Conservation (phyloP, 1,140 invertebrate genomes). For the Gonatopus flavifemur region DNA sequence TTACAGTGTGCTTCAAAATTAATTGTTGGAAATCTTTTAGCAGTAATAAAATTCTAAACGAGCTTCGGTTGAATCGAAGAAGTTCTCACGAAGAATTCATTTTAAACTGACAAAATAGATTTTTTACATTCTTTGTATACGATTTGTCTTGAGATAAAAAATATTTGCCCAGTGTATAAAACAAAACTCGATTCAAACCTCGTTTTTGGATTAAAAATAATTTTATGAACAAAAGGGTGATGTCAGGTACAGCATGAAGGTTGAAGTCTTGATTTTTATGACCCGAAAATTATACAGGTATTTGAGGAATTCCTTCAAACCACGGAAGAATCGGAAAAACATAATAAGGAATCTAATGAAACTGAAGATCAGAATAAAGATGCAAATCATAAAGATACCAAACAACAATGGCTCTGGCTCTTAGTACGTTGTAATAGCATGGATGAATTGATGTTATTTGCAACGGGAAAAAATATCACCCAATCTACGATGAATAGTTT, state of each 20-base stretch:
- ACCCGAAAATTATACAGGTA: constrained; percentile 34
- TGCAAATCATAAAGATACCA: constrained; percentile 20
- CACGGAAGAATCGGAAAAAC: constrained; percentile 13
- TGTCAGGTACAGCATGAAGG: constrained; percentile 5
- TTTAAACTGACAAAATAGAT: no score
- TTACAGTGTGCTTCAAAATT: no score
- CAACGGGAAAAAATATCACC: constrained; percentile 49
- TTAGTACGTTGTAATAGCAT: constrained; percentile 50
- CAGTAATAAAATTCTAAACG: no score
- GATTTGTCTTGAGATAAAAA: no score
- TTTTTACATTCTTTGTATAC: no score
- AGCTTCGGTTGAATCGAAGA: no score
- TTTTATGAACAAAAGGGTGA: not conserved
- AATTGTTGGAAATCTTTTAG: no score
- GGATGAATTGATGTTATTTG: constrained; percentile 52
- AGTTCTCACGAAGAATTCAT: no score
- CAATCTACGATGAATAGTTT: constrained; percentile 43
- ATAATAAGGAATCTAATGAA: constrained; percentile 6
- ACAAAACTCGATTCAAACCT: no score
- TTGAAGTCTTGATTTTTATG: constrained; percentile 7
- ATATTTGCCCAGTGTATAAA: no score
- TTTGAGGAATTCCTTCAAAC: constrained; percentile 48
- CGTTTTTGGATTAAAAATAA: no score
- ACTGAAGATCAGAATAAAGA: constrained; percentile 22
- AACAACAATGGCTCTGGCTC: constrained; percentile 47